Conservation (phyloP, 1,140 invertebrate genomes). For the Delia radicum region DNA sequence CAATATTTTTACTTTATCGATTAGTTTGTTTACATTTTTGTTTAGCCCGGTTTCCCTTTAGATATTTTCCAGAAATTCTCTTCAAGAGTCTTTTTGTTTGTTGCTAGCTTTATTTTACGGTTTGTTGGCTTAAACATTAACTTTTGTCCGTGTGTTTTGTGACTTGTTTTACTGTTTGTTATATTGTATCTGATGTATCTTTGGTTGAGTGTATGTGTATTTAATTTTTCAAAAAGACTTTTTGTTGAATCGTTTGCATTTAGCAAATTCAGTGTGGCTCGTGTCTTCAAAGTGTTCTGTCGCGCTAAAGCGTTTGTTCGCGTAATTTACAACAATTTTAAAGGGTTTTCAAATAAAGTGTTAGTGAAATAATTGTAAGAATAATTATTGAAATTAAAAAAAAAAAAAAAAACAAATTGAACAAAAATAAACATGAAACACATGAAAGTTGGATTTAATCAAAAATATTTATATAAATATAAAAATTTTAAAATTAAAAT, state of each 20-base stretch:
- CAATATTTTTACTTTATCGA: too few relatives aligned
- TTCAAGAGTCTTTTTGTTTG: neutral
- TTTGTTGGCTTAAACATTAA: too few relatives aligned
- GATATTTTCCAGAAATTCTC: neutral
- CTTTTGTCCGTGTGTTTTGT: neutral
- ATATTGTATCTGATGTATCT: too few relatives aligned
- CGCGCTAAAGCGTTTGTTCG: conserved; percentile 9
- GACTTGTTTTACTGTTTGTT: neutral
- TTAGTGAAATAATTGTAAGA: conserved; percentile 15
- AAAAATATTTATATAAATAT: neutral
- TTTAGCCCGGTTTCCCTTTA: neutral
- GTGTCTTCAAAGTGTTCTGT: conserved; percentile 29
- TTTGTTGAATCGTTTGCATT: conserved; percentile 26
- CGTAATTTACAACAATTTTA: too few relatives aligned
- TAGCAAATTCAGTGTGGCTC: conserved; percentile 27
- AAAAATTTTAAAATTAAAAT: neutral
- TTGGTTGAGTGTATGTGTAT: too few relatives aligned
- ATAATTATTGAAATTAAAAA: neutral
- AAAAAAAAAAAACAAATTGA: neutral
- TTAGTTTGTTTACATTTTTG: neutral
- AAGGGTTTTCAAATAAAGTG: neutral
- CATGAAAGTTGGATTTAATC: neutral
- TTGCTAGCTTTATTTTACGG: neutral
- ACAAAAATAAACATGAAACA: too few relatives aligned
- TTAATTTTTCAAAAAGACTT: conserved; percentile 22